Evolutionary conservation across 2,797 vertebrate genomes (phyloP).

Genomic region (Hyperoplus immaculatus): DNA sequence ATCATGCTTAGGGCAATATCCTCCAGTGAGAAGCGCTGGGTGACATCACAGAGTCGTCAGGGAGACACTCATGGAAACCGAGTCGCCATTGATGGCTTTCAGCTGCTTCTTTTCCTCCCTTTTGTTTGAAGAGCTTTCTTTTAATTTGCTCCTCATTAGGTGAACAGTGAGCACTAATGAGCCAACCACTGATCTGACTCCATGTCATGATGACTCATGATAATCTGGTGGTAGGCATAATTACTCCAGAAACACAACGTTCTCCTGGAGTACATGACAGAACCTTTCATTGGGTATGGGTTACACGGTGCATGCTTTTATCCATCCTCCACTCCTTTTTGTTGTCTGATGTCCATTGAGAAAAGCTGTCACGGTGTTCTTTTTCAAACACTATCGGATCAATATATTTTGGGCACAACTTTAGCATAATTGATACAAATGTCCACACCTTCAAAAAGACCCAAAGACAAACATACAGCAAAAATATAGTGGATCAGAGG

Average conservation of each 20-base stretch:
- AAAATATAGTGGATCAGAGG: background rate
- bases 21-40: background rate
- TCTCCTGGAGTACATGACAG: background rate
- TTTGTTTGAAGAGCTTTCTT: conserved; percentile 7
- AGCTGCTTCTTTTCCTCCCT: conserved; percentile 22
- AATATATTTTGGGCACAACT: too few relatives aligned
- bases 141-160: conserved; percentile 34
- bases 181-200: conserved; percentile 18
- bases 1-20: conserved; percentile 18
- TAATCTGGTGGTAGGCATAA: background rate
- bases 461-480: too few relatives aligned
- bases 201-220: conserved; percentile 12
- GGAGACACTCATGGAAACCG: background rate
- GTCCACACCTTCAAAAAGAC: too few relatives aligned
- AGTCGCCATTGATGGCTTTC: conserved; percentile 20
- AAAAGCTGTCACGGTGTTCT: background rate
- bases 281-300: background rate
- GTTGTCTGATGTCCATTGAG: background rate
- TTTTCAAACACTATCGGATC: background rate
- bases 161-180: conserved; percentile 13
- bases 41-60: conserved; percentile 27
- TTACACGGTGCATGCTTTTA: background rate
- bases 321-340: background rate
- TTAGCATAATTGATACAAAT: background rate
- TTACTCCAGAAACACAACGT: background rate